Base-by-base conservation (phyloP, 2,113 vertebrate genomes). In the Varanus komodoensis region DNA sequence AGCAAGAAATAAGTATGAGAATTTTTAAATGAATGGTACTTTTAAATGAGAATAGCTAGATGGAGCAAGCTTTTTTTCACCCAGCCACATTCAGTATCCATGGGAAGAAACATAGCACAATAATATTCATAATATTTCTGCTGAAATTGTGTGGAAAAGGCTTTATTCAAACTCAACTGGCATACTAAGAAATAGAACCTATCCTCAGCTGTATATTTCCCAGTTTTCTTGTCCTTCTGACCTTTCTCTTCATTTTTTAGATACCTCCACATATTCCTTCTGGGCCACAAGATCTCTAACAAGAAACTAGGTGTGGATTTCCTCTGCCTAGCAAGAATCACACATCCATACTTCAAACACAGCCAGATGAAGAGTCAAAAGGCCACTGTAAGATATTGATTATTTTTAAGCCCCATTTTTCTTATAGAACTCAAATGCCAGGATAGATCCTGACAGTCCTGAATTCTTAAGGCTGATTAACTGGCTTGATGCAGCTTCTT, bases 351-450 rank as follows among this genome's bases (percentile, higher is more conserved):
- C 83, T 91, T 95, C 93, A 91, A 84, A 90, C 50, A 82, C 90
- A 91, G 92, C 86, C 95, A 95, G 94, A 92, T 88, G 81, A 89
- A 95, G 84, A 94, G 85, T 89, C 93, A 94, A 90, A 96, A 94
- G 94, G 78, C 93, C 94, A 95, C 93, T 94, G 92, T 91, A 90
- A 89, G 92, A 95, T 94, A 95, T 84, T 80, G 93, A 94, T 93
- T 96, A 94, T 95, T 92, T 96, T 94, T 93, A 96, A 93, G 64
- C 54, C 84, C 27, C 50, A 78, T 89, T 48, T 94, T 92, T 93
- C 89, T 87, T 73, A 84, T 82, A 27, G 94, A 89, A 94, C 19
- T 71, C 79, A 73, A 57, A 50, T 34, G 21, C 14, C 50, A 57
- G 23, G 68, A 82, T 48, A 73, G 50, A 82, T 57, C 73, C 87